These are phyloP conservation scores for Thinocorus orbignyianus DNA, from an alignment of 2,113 vertebrate genomes.

Conservation along the genomic window DNA sequence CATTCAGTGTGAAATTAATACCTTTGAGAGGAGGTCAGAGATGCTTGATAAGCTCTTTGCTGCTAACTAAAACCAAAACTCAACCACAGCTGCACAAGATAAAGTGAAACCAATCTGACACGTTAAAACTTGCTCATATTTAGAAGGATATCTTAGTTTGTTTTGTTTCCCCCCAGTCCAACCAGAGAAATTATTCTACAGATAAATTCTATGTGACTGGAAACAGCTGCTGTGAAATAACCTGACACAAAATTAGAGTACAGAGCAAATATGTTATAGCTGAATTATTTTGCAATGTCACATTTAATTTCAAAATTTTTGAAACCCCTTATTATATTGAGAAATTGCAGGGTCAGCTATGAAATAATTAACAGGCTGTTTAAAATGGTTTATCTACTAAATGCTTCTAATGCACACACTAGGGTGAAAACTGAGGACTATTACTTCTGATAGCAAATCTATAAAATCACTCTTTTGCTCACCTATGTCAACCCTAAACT, in stretches of 20 bases:
- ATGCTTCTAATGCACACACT: not conserved
- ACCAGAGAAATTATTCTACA: not conserved
- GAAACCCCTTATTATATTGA: not conserved
- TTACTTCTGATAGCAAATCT: not conserved
- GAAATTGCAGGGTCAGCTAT: not conserved
- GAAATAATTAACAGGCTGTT: not conserved
- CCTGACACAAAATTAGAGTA: not conserved
- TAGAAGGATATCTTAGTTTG: not conserved
- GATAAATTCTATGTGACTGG: not conserved
- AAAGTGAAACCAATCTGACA: not conserved
- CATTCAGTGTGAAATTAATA: conserved; percentile 38
- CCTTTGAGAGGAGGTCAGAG: conserved; percentile 8
- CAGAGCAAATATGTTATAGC: not conserved
- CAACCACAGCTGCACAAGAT: conserved; percentile 31
- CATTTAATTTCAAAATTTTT: not conserved
- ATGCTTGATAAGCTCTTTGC: not conserved
- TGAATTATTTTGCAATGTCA: not conserved
- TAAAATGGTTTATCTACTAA: not conserved
- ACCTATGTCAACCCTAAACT: not conserved
- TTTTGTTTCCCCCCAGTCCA: not conserved
- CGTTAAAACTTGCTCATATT: not conserved
- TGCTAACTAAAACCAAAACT: conserved; percentile 23
- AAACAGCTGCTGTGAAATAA: conserved; percentile 8
- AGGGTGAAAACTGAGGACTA: not conserved
- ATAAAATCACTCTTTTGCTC: not conserved